Conservation (phyloP, 2,113 vertebrate genomes). For the Eubucco bourcierii region DNA sequence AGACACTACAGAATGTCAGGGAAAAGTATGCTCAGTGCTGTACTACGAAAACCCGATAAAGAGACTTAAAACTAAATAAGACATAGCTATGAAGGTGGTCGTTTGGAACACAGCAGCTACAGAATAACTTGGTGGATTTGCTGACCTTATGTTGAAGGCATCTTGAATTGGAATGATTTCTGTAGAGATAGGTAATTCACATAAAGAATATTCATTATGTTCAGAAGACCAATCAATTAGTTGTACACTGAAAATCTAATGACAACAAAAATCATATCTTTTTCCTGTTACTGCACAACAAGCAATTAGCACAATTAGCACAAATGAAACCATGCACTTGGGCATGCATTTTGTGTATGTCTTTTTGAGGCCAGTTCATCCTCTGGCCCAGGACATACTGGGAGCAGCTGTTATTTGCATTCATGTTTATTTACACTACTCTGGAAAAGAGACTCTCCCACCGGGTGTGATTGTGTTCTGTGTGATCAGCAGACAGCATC, state of each 20-base stretch:
- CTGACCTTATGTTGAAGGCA: neutral
- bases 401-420: neutral
- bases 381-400: neutral
- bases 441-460: neutral
- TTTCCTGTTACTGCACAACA: neutral
- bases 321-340: slow-evolving; percentile 1
- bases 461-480: neutral
- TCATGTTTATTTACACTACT: neutral
- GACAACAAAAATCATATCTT: neutral
- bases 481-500: neutral
- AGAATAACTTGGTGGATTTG: rapidly evolving
- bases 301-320: neutral
- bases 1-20: neutral
- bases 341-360: neutral
- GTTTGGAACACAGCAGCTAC: neutral
- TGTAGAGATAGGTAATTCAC: neutral
- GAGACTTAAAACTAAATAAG: neutral
- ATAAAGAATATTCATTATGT: neutral
- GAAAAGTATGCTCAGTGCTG: neutral
- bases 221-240: neutral
- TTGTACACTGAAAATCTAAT: neutral
- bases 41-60: neutral
- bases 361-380: slow-evolving; percentile 9
- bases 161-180: neutral
- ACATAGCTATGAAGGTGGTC: neutral